Base-by-base conservation (phyloP, 2,797 vertebrate species). In the Avahi laniger region DNA sequence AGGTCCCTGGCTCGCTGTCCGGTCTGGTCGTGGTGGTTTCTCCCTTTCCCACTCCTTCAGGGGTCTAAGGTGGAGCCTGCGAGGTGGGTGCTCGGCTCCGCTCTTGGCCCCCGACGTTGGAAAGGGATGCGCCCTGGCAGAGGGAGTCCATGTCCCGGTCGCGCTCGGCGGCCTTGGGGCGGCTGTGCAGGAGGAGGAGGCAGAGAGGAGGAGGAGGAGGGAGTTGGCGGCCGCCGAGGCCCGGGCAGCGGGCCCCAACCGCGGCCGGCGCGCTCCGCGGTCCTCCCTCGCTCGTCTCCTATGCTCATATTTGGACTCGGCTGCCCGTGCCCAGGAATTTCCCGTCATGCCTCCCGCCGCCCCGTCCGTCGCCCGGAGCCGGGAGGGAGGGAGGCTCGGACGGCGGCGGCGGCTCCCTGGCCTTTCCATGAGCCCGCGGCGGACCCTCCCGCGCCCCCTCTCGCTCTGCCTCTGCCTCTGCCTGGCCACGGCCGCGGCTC, bases 251-350 rank as follows among this genome's bases (percentile, higher is more conserved):
- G 89, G 95, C 94, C 63, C 85, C 88, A 70, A 63, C 59, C 72
- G 83, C 81, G 75, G 87, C 96, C 89, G 59, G 83, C 95, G 91
- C 89, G 84, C 95, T 90, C 72, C 80, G 13, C 95, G 50, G 86
- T 95, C 94, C 97, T 97, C 97, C 97, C 97, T 96, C 93, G 95
- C 97, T 94, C 91, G 67, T 7, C 97, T 95, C 87, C 98, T 86
- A 95, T 99, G 99, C 96, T 99, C 99, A 99, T 99, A 99, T 99
- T 99, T 99, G 99, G 99, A 98, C 97, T 98, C 98, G 97, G 98
- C 97, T 83, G 98, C 96, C 96, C 92, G 97, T 97, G 98, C 96
- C 97, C 97, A 98, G 99, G 99, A 99, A 99, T 99, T 99, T 99
- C 99, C 99, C 98, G 98, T 98, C 98, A 99, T 99, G 99, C 99